phyloP scores from a whole-genome alignment of 1,140 invertebrate species.

The Amyelois transitella region DNA sequence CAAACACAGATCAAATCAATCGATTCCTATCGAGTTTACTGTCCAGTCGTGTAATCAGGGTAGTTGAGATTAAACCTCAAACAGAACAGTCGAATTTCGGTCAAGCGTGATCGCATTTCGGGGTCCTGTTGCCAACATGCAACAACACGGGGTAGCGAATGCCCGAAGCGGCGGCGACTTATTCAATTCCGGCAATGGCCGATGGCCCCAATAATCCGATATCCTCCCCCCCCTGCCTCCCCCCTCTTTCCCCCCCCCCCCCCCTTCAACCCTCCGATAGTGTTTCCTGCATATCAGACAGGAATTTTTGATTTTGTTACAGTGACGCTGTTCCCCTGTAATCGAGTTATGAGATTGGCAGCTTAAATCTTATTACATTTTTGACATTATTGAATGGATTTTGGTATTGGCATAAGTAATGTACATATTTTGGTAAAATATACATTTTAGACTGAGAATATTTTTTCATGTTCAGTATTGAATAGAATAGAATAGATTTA shows the following conservation, averaged over 20 bases:
- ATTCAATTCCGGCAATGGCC: conserved; percentile 21
- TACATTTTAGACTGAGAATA: too few relatives aligned
- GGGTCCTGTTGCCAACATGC: background rate
- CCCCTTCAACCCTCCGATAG: background rate
- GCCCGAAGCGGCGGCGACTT: conserved; percentile 13
- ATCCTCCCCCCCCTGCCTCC: conserved; percentile 2
- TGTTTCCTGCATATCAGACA: conserved; percentile 14
- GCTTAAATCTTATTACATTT: too few relatives aligned
- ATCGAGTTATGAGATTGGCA: conserved; percentile 10
- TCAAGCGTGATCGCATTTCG: background rate
- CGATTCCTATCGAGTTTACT: too few relatives aligned
- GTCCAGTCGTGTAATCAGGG: too few relatives aligned
- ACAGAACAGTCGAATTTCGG: too few relatives aligned
- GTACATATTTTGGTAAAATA: too few relatives aligned
- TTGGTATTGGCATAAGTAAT: too few relatives aligned
- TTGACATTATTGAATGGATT: too few relatives aligned
- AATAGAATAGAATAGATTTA: too few relatives aligned
- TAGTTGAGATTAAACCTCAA: too few relatives aligned
- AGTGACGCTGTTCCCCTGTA: conserved; percentile 1
- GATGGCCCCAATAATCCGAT: conserved; percentile 18
- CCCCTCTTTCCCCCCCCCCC: background rate
- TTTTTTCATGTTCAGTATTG: too few relatives aligned
- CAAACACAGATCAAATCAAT: too few relatives aligned
- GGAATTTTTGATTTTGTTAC: conserved; percentile 12
- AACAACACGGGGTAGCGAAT: background rate